These are phyloP conservation scores for Cyanistes caeruleus DNA, from an alignment of 2,113 vertebrate genomes.

Conservation along the genomic window DNA sequence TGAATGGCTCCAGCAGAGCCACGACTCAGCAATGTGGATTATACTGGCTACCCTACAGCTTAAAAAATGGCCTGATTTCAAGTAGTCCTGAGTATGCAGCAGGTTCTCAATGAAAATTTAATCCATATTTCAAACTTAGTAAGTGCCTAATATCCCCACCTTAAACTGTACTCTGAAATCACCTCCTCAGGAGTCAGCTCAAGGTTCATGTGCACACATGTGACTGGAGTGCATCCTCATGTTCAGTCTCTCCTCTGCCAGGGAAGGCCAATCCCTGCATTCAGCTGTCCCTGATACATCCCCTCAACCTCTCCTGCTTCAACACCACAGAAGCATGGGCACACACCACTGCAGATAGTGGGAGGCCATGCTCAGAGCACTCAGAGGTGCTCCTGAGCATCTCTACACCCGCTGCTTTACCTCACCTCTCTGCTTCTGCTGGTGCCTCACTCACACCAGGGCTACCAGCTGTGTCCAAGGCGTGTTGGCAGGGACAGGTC, in stretches of 20 bases:
- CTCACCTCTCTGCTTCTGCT: not conserved
- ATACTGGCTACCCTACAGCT: not conserved
- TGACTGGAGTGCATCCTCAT: not conserved
- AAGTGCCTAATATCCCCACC: not conserved
- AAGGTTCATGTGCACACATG: not conserved
- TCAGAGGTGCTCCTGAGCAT: not conserved
- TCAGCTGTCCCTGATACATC: not conserved
- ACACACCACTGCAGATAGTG: rapidly evolving
- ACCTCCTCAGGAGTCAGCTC: not conserved
- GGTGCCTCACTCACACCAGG: too few species aligned
- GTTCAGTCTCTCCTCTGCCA: not conserved
- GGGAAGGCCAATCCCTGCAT: not conserved
- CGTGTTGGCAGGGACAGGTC: not conserved
- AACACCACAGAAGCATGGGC: not conserved
- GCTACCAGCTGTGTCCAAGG: not conserved
- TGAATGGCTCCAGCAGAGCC: not conserved
- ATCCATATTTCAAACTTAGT: not conserved
- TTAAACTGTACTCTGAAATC: not conserved
- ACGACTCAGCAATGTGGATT: not conserved
- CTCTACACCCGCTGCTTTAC: not conserved
- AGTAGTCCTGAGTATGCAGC: not conserved
- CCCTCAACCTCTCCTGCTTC: not conserved
- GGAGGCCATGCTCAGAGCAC: not conserved
- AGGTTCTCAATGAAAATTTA: not conserved
- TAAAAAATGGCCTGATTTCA: not conserved